Base-by-base conservation (phyloP, 2,797 vertebrate species). In the Coranthus polyacanthus region DNA sequence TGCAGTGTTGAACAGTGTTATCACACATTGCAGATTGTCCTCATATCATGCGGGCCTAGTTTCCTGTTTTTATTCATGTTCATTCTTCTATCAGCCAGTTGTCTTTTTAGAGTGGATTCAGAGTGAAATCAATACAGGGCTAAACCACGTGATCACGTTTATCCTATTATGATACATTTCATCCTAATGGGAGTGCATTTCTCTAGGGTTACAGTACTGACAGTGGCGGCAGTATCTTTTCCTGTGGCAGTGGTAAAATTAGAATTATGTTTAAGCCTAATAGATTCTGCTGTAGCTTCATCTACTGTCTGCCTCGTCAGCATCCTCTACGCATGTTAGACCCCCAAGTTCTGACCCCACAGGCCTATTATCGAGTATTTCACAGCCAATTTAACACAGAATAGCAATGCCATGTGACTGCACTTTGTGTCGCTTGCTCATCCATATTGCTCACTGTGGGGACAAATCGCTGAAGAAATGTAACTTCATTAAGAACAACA, bases 321-420 rank as follows among this genome's bases (percentile, higher is more conserved):
- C 66, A 69, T 66, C 42, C 66, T 54, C 22, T 20, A 16, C 49
- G 37, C 44, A 34, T 78, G 41, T 57, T 32, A 69, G 18, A 34
- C 22, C 64, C 54, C 59, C 73, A 45, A 58, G 76, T 46, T 43
- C 46, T 72, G 32, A 70, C 39, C 44, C 41, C 56, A n/a, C 46
- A 37, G 68, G 63, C 43, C 44, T 36, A 20, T 47, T 59, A 42
- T 37, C 10, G 46, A 65, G 22, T 39, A 21, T 60, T 72, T 79
- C 59, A 60, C 41, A 32, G 52, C 64, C 73, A 72, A 69, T 26
- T 67, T 68, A 72, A 39, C 36, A 46, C 64, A 68, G 72, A 61
- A 53, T 55, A 44, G 58, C 44, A 17, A 13, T 18, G 61, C 51
- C 68, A 54, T 62, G 36, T 62, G 51, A 53, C 50, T 81, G 32